phyloP scores from a whole-genome alignment of 2,113 vertebrate genomes.

The Rhinoderma darwinii region DNA sequence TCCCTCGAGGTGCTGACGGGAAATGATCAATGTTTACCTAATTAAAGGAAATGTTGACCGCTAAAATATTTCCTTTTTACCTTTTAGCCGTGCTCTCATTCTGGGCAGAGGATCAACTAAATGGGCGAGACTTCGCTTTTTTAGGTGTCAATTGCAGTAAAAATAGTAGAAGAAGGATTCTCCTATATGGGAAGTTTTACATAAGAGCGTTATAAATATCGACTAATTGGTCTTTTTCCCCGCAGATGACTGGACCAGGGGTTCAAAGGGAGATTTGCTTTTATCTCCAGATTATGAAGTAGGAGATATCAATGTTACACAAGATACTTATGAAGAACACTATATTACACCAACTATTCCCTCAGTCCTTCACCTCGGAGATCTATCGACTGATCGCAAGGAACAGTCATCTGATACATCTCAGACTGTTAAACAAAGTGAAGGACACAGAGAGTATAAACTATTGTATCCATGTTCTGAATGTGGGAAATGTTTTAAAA shows the following conservation, averaged over 20 bases:
- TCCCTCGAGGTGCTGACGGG: too few species aligned
- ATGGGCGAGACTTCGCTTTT: too few species aligned
- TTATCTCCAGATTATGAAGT: neutral
- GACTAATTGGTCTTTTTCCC: neutral
- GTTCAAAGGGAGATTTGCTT: neutral
- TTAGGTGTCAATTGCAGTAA: too few species aligned
- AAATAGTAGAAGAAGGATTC: too few species aligned
- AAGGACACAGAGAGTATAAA: neutral
- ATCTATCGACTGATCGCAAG: neutral
- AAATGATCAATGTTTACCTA: too few species aligned
- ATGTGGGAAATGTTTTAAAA: neutral
- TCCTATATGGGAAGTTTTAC: too few species aligned
- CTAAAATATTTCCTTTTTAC: too few species aligned
- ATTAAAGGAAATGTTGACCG: too few species aligned
- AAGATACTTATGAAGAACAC: neutral
- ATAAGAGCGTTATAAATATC: too few species aligned
- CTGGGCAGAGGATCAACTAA: too few species aligned
- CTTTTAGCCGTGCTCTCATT: too few species aligned
- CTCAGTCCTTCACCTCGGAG: neutral
- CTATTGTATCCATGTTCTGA: neutral
- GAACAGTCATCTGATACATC: neutral
- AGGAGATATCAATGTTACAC: neutral
- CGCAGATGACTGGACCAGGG: neutral
- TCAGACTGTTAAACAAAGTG: neutral
- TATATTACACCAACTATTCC: neutral